phyloP scores from a whole-genome alignment of 2,113 vertebrate genomes.

The Odontophorus gujanensis region DNA sequence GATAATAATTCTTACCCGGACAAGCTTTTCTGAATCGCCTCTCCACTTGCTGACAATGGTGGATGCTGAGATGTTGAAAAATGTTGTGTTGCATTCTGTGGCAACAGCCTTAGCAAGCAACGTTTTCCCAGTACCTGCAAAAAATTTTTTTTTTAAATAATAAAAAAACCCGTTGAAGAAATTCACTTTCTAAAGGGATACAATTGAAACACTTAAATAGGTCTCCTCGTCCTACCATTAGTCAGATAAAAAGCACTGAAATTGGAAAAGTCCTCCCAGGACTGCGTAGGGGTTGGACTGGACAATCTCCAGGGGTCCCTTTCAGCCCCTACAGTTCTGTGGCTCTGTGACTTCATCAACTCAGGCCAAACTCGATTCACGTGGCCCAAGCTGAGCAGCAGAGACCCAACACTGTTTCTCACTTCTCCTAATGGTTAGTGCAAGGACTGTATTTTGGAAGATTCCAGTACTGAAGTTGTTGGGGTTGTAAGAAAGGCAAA shows the following conservation, averaged over 20 bases:
- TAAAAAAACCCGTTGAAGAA: neutral
- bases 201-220: neutral
- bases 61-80: conserved; percentile 98
- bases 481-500: neutral
- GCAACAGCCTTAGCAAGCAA: conserved; percentile 97
- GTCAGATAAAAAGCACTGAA: neutral
- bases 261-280: neutral
- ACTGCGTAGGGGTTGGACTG: neutral
- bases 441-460: neutral
- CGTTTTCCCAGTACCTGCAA: conserved; percentile 93
- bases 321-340: no score
- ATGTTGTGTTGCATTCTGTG: conserved; percentile 94
- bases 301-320: no score
- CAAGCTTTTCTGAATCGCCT: conserved; percentile 96
- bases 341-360: neutral
- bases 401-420: neutral
- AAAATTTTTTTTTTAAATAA: neutral
- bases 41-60: conserved; percentile 99
- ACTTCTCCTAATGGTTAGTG: neutral
- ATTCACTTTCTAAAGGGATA: neutral
- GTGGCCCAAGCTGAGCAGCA: neutral
- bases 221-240: neutral
- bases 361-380: neutral
- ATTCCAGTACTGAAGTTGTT: neutral
- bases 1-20: conserved; percentile 82